These are phyloP conservation scores for Teleogryllus oceanicus DNA, from an alignment of 2,888 invertebrate genomes.

Conservation along the genomic window DNA sequence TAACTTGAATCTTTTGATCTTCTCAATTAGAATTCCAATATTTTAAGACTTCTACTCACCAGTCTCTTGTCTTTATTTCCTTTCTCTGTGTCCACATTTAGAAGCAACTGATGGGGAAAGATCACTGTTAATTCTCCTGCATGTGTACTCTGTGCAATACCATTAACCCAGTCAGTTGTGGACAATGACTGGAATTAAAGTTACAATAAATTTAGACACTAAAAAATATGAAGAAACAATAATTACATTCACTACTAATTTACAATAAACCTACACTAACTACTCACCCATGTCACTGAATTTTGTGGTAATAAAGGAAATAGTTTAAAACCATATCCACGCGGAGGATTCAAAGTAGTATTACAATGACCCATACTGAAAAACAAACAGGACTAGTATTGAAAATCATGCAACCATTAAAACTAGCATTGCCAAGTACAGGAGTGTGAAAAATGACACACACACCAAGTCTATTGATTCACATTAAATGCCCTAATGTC, in stretches of 20 bases:
- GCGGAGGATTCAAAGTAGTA: conserved; percentile 44
- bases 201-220: not conserved
- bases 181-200: conserved; percentile 44
- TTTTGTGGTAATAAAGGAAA: conserved; percentile 47
- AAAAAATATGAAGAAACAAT: not conserved
- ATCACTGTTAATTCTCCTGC: conserved; percentile 53
- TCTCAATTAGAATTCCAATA: not conserved
- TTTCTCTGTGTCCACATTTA: conserved; percentile 34
- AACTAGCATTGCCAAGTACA: too few relatives aligned
- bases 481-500: too few relatives aligned
- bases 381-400: conserved; percentile 29
- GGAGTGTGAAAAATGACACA: too few relatives aligned
- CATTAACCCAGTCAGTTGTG: conserved; percentile 53
- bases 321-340: conserved; percentile 46
- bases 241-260: not conserved
- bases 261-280: not conserved
- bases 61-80: conserved; percentile 35
- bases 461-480: too few relatives aligned
- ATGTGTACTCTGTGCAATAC: conserved; percentile 51
- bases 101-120: conserved; percentile 47
- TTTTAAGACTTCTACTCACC: conserved; percentile 28
- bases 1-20: not conserved
- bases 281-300: conserved; percentile 47
- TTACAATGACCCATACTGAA: conserved; percentile 44
- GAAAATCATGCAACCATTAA: too few relatives aligned